Base-by-base conservation (phyloP, 2,888 invertebrate species). In the Ornithoptera priamus region DNA sequence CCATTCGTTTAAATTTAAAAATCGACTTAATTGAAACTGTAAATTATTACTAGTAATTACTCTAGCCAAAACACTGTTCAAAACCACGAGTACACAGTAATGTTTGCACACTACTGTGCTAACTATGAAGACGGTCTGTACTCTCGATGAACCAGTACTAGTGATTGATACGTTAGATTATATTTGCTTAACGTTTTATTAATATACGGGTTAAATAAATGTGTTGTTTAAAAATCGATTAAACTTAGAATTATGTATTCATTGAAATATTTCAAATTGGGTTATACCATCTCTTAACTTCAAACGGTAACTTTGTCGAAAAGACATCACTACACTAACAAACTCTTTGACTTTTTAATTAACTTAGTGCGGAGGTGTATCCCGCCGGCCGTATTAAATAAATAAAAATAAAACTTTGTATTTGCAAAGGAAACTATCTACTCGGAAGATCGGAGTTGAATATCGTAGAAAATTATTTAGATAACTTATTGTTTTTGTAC, bases 321-420 rank as follows among this genome's bases (percentile, higher is more conserved):
- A 60, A 39, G 42, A 50, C 10, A 22, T 39, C 56, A 22, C 24
- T 20, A 50, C 18, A 61, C 10, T 56, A 53, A 65, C 39, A 69
- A 42, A 30, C 50, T 62, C 30, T 67, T 62, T 67, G 30, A 62
- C 50, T 64, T 57, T 60, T 69, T 65, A 69, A 69, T 69, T 65
- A 69, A 69, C 57, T 69, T 62, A 56, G 17, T 50, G 22, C 24
- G 39, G 8, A 56, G 57, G 56, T 46, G 30, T 65, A 65, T 65
- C 57, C 20, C 56, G n/a, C 42, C 46, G 24, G 61, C 50, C 7
- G 6, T 57, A 42, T 65, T 61, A 69, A 69, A 59, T 60, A 65
- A 69, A 57, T 57, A 57, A 61, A 56, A 69, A 61, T 57, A 65
- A 65, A 69, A 8, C 39, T 68, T 60, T 64, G 50, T 24, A 56